These are phyloP conservation scores for Epinephelus lanceolatus DNA, from an alignment of 2,113 vertebrate genomes.

Conservation along the genomic window DNA sequence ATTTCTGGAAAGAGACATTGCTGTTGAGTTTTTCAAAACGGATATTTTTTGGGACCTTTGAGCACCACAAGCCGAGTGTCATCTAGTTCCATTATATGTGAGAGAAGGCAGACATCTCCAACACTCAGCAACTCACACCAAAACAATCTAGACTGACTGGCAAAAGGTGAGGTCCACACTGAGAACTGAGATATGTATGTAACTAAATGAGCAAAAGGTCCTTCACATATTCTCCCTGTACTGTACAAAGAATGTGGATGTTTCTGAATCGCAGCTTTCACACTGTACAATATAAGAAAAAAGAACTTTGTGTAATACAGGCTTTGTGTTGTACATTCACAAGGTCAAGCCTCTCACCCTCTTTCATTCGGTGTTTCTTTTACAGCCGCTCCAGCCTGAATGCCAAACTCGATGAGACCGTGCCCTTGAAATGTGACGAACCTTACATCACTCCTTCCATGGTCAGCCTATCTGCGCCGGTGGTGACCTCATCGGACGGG, in stretches of 20 bases:
- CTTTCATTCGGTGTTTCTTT: conserved; percentile 45
- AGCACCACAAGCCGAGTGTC: too few species aligned
- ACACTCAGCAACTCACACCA: too few species aligned
- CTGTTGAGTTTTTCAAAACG: too few species aligned
- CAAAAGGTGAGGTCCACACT: neutral
- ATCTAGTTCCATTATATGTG: too few species aligned
- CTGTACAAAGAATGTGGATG: neutral
- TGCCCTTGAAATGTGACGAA: conserved; percentile 96
- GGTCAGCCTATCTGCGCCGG: conserved; percentile 95
- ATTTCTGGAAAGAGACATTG: too few species aligned
- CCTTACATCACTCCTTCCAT: conserved; percentile 96
- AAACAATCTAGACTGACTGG: neutral
- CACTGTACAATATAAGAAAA: neutral
- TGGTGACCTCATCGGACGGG: conserved; percentile 91
- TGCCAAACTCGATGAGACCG: conserved; percentile 94
- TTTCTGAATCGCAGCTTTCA: conserved; percentile 9
- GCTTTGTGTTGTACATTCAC: conserved; percentile 39
- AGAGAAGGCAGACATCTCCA: too few species aligned
- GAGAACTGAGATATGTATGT: neutral
- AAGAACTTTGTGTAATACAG: neutral
- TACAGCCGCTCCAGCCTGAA: conserved; percentile 97
- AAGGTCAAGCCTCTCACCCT: conserved; percentile 35
- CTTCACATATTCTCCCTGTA: neutral
- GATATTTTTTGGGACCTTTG: too few species aligned
- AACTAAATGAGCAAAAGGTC: neutral